Evolutionary conservation across 1,140 invertebrate genomes (phyloP), one percentile per base, ranked within the genome.

Genomic region (Calosoma granatense): DNA sequence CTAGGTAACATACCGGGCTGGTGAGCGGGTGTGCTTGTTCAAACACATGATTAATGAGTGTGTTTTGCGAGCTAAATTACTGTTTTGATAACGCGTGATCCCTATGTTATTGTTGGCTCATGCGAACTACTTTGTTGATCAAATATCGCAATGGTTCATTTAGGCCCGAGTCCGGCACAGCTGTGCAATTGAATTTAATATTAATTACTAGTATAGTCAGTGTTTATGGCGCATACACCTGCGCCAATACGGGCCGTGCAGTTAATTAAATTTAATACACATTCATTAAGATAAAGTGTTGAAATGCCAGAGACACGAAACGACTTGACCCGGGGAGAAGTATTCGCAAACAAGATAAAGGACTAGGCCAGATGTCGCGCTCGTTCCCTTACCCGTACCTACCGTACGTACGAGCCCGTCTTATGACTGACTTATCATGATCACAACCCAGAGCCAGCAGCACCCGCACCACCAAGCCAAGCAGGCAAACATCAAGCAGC

Each of bases 251-350:
- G 17, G 41, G 6, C 17, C 41, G 15, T 11, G 17, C 15, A 52
- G 12, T 57, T 57, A 57, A 57, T 57, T 57, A 57, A 57, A 52
- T 57, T 57, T 57, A 52, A 56, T 56, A 56, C 47, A 52, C 56
- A 52, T 52, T n/a, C 17, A 55, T 47, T 47, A 47, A 11, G 41
- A 47, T 47, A 47, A 47, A 47, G 41, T 47, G 41, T 47, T 47
- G 41, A 47, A 47, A 47, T 47, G 41, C 41, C 41, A 17, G 41
- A 47, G 41, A 47, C 41, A 17, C 17, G 15, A 17, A 47, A 47
- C 41, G 41, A 47, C 41, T 47, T 47, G 41, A 47, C 41, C 41
- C 15, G 41, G 41, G 6, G n/a, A 47, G 17, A 12, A 23, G 14
- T 57, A 15, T 22, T 30, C 56, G 23, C n/a, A 55, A 43, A 52